Conservation (phyloP, 2,888 invertebrate species). For the Orchestes rusci region DNA sequence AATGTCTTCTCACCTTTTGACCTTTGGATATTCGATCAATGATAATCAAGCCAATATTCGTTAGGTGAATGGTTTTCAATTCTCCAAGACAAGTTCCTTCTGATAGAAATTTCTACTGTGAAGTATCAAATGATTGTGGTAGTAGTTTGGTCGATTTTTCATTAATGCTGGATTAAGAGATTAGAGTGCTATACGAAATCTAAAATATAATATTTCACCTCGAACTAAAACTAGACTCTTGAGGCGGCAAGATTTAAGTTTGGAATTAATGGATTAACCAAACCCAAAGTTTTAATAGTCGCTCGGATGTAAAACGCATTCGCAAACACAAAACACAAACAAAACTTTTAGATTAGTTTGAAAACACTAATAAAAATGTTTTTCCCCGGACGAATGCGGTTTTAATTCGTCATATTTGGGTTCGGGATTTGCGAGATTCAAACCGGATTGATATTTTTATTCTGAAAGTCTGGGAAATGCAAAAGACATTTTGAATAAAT, state of each 20-base stretch:
- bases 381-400: neutral
- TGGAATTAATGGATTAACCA: slow-evolving; percentile 15
- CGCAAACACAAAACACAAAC: slow-evolving; percentile 10
- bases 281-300: slow-evolving; percentile 15
- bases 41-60: too few species aligned
- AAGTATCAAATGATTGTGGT: too few species aligned
- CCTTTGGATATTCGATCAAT: too few species aligned
- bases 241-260: slow-evolving; percentile 10
- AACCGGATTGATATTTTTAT: slow-evolving; percentile 1
- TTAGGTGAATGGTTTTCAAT: too few species aligned
- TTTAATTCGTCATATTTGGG: slow-evolving; percentile 6
- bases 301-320: slow-evolving; percentile 15
- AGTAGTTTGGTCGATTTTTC: too few species aligned
- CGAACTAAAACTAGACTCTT: slow-evolving; percentile 9
- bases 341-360: slow-evolving; percentile 8
- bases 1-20: too few species aligned
- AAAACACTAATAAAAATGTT: slow-evolving; percentile 14
- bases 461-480: neutral
- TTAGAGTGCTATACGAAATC: neutral
- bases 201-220: slow-evolving; percentile 3
- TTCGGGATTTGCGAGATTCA: neutral
- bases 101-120: neutral
- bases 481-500: neutral
- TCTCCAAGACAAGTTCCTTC: neutral
- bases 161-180: too few species aligned